Percentiles rank a stretch among this genome's conserved stretches.
phyloP scores from a whole-genome alignment of 2,113 vertebrate genomes.

The Globicephala melas region DNA sequence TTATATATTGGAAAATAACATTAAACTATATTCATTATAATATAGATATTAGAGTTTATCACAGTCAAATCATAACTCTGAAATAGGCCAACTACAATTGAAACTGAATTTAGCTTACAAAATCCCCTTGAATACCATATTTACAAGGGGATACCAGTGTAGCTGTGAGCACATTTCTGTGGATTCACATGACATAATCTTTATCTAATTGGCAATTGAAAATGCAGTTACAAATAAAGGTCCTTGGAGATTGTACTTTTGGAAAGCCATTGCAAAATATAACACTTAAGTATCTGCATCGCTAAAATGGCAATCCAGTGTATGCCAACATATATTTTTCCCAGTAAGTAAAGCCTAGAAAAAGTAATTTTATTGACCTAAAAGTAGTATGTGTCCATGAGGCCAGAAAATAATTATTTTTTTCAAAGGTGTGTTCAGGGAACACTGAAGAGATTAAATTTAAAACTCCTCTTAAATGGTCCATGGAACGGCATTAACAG shows the following conservation, averaged over 20 bases:
- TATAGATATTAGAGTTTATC: neutral
- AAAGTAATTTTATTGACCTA: conserved; percentile 57
- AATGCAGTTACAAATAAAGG: conserved; percentile 39
- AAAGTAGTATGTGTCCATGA: conserved; percentile 46
- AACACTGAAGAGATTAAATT: conserved; percentile 62
- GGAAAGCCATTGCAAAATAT: conserved; percentile 44
- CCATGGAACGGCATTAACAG: conserved; percentile 66
- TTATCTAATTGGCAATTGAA: conserved; percentile 57
- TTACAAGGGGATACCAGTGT: neutral
- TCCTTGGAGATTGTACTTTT: conserved; percentile 51
- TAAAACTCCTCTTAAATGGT: conserved; percentile 69
- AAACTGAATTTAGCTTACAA: conserved; percentile 33
- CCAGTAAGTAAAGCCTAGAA: neutral
- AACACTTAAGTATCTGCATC: conserved; percentile 60
- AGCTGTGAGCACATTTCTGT: conserved; percentile 1
- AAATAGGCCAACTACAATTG: neutral
- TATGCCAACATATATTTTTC: conserved; percentile 15
- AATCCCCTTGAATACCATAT: neutral
- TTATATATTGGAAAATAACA: neutral
- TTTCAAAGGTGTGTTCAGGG: conserved; percentile 41
- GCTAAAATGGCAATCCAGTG: conserved; percentile 26
- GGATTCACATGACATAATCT: conserved; percentile 41
- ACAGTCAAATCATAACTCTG: conserved; percentile 14
- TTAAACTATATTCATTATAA: neutral
- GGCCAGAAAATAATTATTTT: conserved; percentile 46